Base-by-base conservation (phyloP, 2,888 invertebrate genomes). In the Pollenia griseotomentosa region DNA sequence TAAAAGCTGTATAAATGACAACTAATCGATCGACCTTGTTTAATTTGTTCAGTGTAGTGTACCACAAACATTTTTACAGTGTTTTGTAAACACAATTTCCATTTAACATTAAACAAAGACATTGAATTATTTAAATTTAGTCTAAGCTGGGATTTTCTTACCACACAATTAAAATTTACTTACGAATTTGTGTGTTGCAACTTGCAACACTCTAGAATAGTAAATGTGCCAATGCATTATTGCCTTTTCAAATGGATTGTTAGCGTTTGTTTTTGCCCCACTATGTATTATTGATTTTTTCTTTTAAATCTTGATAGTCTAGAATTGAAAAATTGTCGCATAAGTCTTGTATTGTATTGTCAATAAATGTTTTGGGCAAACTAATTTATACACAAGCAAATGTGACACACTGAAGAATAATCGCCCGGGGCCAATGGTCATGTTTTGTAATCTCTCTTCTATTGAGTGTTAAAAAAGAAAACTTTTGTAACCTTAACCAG, bases 71-170 rank as follows among this genome's bases (percentile, higher is more conserved):
- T 51, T 51, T 16, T 68, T n/a, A 4, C 11, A 11, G 6, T 19
- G 16, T 23, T 73, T 44, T 42, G 5, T 55, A 19, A 71, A 44
- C 59, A 59, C 23, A 61, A n/a, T 63, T 44, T 53, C n/a, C 11
- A 42, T 42, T 61, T 44, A 63, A 55, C 42, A 40, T 11, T 12
- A 23, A 53, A 71, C 33, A 81, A 74, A 66, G 66, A 33, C 75
- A 83, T 75, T 83, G 66, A 75, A 46, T 16, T 59, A 61, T 70
- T 61, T 61, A 14, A 51, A 85, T 85, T 85, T 70, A 71, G 80
- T 48, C n/a, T 75, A 85, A 85, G 80, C 70, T 42, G 80, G 85
- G 70, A 74, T 85, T 85, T 75, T 75, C 10, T 70, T 66, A 40
- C 23, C 59, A 14, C 48, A 63, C 46, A 51, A 16, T 23, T 40